phyloP scores from a whole-genome alignment of 2,797 vertebrate genomes.

The Chanos chanos region DNA sequence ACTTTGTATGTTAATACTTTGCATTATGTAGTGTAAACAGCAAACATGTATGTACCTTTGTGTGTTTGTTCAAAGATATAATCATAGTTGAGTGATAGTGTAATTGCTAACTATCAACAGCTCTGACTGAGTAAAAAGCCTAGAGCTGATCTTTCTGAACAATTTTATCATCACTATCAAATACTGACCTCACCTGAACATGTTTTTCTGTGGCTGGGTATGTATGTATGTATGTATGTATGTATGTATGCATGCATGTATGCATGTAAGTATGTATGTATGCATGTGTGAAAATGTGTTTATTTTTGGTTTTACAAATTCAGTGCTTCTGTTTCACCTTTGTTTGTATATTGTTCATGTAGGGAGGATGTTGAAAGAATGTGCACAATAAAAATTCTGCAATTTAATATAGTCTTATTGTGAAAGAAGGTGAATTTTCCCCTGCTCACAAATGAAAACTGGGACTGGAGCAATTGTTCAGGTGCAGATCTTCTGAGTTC shows the following conservation, averaged over 20 bases:
- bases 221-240: not conserved
- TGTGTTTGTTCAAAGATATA: no score
- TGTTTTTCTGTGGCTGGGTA: not conserved
- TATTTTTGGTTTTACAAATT: not conserved
- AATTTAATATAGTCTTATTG: constrained; percentile 28
- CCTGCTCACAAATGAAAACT: constrained; percentile 19
- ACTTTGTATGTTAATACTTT: no score
- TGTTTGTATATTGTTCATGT: not conserved
- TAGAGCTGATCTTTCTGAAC: no score
- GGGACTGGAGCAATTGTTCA: constrained; percentile 7
- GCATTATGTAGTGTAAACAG: no score
- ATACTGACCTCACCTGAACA: no score
- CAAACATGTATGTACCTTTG: no score
- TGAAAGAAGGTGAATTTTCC: constrained; percentile 25
- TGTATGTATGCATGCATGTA: constrained; percentile 6
- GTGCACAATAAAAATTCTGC: constrained; percentile 16
- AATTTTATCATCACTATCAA: no score
- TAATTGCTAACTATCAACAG: no score
- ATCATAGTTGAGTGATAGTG: no score
- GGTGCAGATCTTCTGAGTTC: constrained; percentile 7
- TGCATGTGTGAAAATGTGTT: no score
- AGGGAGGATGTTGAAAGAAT: constrained; percentile 4
- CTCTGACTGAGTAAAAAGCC: no score
- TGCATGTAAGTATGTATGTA: not conserved
- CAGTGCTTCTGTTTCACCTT: not conserved